Evolutionary conservation across 2,797 vertebrate genomes (phyloP), one percentile per base, ranked within the genome.

Genomic region (Babyrousa celebensis): DNA sequence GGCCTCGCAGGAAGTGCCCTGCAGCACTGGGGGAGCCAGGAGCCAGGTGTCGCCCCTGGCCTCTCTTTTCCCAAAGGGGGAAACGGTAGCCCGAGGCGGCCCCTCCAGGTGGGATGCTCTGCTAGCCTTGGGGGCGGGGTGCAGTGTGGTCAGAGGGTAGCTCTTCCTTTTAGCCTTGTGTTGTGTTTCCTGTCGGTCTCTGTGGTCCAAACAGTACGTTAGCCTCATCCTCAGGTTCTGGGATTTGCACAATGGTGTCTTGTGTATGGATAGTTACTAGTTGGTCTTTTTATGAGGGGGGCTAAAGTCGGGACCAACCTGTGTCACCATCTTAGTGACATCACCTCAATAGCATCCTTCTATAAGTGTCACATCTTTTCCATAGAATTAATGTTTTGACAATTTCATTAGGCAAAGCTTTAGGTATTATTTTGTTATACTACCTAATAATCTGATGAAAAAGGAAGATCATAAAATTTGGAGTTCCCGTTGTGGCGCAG

Each of bases 381-480:
- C 4, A 16, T 18, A 75, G 27, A 83, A 21, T 54, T 74, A 18
- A 58, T 40, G 5, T 18, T 60, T 60, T 63, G 23, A 27, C 62
- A 70, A 77, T 36, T 60, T 79, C 75, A 58, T 52, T 43, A 75
- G 91, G 8, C 65, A 43, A 87, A 93, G 17, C 65, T 78, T 3
- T 52, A 93, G 12, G n/a, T 60, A 25, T 91, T 43, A 23, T 84
- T 65, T 91, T 89, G 1, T 56, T 89, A 84, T 65, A 23, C 18
- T 83, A 72, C 67, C 56, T 58, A 79, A 8, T 83, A 84, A 65
- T 92, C n/a, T 23, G 63, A n/a, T 92, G 48, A 89, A 62, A 80
- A 54, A 65, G 80, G 80, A 74, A 27, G 25, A 21, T 89, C 8
- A 43, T 71, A 36, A 71, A 77, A 60, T 70, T 43, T 68, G 15